These are phyloP conservation scores for Rhagonycha lutea DNA, from an alignment of 2,888 invertebrate genomes.

Conservation along the genomic window DNA sequence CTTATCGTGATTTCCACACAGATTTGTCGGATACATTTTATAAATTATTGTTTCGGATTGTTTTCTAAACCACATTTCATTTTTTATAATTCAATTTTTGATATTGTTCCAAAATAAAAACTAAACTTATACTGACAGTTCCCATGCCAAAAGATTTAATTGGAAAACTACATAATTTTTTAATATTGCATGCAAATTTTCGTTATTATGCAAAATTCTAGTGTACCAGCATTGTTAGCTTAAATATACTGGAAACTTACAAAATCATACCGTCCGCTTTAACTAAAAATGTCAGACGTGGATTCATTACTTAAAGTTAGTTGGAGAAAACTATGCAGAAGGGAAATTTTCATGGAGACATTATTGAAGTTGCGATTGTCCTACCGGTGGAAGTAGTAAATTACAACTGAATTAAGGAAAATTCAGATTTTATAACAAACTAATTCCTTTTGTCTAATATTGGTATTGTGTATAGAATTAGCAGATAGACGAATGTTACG, in stretches of 20 bases:
- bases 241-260: neutral
- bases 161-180: neutral
- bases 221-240: neutral
- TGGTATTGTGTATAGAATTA: neutral
- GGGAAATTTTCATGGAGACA: neutral
- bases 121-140: neutral
- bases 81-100: neutral
- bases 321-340: neutral
- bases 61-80: too few species aligned
- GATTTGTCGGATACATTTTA: neutral
- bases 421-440: neutral
- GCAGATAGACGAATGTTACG: conserved; percentile 1
- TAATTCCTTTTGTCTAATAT: neutral
- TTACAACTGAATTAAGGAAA: neutral
- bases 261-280: neutral
- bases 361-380: neutral
- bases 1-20: neutral
- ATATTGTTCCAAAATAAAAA: too few species aligned
- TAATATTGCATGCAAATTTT: neutral
- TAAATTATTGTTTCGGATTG: neutral
- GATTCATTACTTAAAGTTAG: too few species aligned
- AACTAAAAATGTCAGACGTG: too few species aligned
- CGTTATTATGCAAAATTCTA: neutral
- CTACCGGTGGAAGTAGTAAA: neutral
- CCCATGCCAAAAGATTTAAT: too few species aligned